Evolutionary conservation across 2,888 invertebrate species (phyloP).

Genomic region (Thymelicus sylvestris): DNA sequence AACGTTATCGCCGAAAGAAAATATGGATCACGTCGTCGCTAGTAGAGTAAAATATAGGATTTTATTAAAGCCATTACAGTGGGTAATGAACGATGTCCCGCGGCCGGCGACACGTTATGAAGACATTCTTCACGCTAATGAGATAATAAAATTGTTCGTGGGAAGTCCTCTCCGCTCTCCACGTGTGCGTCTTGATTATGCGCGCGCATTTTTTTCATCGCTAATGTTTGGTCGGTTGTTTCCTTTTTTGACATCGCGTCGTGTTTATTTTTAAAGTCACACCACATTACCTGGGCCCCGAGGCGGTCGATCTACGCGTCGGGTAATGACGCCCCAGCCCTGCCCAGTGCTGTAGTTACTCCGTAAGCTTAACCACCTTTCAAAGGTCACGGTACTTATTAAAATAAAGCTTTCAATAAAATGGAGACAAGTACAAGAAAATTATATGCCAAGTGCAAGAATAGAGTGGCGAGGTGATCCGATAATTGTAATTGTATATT

Average conservation of each 20-base stretch:
- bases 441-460: conserved; percentile 4
- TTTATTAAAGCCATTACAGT: conserved; percentile 72
- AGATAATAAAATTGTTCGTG: conserved; percentile 73
- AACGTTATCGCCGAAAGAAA: not conserved
- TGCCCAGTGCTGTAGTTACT: too few species aligned
- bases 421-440: conserved; percentile 12
- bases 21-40: conserved; percentile 35
- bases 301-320: not conserved
- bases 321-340: not conserved
- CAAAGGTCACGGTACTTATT: conserved; percentile 5
- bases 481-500: conserved; percentile 6
- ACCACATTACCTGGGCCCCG: not conserved
- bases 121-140: conserved; percentile 79
- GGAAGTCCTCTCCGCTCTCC: conserved; percentile 55
- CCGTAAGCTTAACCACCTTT: not conserved
- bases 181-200: conserved; percentile 44
- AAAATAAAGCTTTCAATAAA: conserved; percentile 19
- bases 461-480: conserved; percentile 9
- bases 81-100: conserved; percentile 76
- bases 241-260: conserved; percentile 26
- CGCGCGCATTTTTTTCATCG: conserved; percentile 29
- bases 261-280: conserved; percentile 16
- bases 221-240: conserved; percentile 20
- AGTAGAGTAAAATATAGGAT: conserved; percentile 60
- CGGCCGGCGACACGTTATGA: conserved; percentile 76